Evolutionary conservation across 2,888 invertebrate genomes (phyloP), one percentile per base, ranked within the genome.

Genomic region (Ceratothoa steindachneri): DNA sequence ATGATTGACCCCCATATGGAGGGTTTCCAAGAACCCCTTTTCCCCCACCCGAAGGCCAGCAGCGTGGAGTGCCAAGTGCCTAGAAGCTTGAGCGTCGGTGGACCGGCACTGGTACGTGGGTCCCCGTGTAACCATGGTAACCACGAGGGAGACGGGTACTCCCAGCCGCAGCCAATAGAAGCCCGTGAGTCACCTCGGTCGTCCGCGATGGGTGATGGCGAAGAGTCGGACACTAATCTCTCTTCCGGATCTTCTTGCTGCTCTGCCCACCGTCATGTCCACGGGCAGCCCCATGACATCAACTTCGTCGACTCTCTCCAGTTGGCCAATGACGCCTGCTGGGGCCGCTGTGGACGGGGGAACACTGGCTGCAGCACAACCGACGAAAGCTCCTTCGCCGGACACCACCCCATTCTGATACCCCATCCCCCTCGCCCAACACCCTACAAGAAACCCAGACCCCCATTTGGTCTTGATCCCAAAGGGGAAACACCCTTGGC

Each of bases 181-280:
- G 66, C 73, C 27, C 69, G 72, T 27, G 64, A 70, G 22, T 78
- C 78, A 15, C 78, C 78, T 4, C 70, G 75, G 55, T 78, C 78
- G 19, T 78, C 78, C 3, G 71, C 75, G 22, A 52, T 78, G 51
- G 78, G 78, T 1, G 78, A 78, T 29, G 78, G 75, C 7, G 73
- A 73, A 28, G 73, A 60, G 27, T 60, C 60, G 19, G 60, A 60
- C 12, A n/a, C 2, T 12, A 60, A 60, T 24, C 41, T 41, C 41
- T 60, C 60, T 24, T 60, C 60, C 1, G 60, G 3, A 1, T 60
- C 60, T 60, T 60, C 60, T 1, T 60, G 60, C 27, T 60, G 60
- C 27, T 60, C 60, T 24, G 19, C 60, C 3, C 41, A 41, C 41
- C 41, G 41, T 15, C n/a, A n/a, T n/a, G 22, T 24, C 12, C n/a